phyloP scores from a whole-genome alignment of 2,888 invertebrate species.

The Chymomyza amoena region DNA sequence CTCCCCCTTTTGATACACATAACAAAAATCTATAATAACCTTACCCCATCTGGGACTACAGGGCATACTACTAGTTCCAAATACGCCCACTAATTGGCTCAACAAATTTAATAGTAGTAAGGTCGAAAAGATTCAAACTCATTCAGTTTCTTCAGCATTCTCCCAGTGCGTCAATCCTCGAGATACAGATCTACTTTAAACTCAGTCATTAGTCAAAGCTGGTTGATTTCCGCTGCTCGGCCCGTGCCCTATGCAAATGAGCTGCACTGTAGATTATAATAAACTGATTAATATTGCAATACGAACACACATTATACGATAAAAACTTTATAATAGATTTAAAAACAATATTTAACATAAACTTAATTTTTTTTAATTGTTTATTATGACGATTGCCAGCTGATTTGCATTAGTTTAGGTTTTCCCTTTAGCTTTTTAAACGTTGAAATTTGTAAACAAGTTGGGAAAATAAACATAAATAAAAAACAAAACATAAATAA shows the following conservation, averaged over 20 bases:
- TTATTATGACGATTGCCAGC: slow-evolving; percentile 9
- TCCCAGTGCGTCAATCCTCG: not conserved
- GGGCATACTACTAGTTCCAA: not conserved
- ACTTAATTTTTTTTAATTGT: slow-evolving; percentile 41
- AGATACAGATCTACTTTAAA: slow-evolving; percentile 18
- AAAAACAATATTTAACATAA: slow-evolving; percentile 22
- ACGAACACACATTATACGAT: not conserved
- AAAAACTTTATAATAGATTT: not conserved
- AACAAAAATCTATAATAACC: too few relatives aligned
- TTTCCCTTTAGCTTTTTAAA: not conserved
- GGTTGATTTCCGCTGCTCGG: not conserved
- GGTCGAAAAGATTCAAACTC: not conserved
- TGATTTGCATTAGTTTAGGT: not conserved
- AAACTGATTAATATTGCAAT: slow-evolving; percentile 13
- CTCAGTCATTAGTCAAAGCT: not conserved
- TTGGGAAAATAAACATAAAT: not conserved
- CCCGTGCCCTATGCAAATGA: slow-evolving; percentile 47
- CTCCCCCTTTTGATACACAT: too few relatives aligned
- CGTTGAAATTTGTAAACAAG: not conserved
- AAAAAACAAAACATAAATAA: not conserved
- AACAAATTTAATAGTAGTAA: slow-evolving; percentile 39
- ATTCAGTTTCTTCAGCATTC: not conserved
- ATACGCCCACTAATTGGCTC: slow-evolving; percentile 62
- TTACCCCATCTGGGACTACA: too few relatives aligned
- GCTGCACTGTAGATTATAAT: slow-evolving; percentile 20